Evolutionary conservation across 2,797 vertebrate species (phyloP).

Genomic region (Xiphorhynchus erythropygius): DNA sequence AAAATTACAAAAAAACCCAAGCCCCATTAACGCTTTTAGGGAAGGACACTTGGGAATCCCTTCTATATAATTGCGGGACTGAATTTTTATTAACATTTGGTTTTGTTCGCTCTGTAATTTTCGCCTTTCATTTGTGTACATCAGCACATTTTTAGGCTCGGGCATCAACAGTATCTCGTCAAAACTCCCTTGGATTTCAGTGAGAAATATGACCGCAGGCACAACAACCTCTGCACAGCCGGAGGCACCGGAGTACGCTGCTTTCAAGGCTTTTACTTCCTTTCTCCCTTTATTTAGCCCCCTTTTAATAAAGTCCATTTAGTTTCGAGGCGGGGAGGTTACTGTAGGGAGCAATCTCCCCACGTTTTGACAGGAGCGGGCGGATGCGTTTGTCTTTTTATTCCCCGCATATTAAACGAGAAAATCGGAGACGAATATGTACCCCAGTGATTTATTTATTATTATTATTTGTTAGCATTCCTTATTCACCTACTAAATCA

Average conservation of each 20-base stretch:
- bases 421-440: background rate
- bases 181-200: background rate
- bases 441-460: fast-evolving
- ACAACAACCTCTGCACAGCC: background rate
- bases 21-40: background rate
- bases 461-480: background rate
- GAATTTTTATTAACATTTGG: background rate
- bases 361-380: background rate
- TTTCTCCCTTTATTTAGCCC: fast-evolving
- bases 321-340: background rate
- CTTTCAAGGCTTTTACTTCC: background rate
- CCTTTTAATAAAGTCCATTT: background rate
- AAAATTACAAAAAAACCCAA: background rate
- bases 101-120: background rate
- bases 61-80: background rate
- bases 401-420: background rate
- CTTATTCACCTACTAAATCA: background rate
- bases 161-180: background rate
- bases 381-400: background rate
- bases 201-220: background rate
- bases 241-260: background rate
- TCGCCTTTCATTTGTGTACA: background rate
- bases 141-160: background rate
- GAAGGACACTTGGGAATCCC: background rate
- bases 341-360: background rate